Evolutionary conservation across 37 sponge, comb jelly and placozoan genomes (phyloP).

Genomic region (Crambe crambe): DNA sequence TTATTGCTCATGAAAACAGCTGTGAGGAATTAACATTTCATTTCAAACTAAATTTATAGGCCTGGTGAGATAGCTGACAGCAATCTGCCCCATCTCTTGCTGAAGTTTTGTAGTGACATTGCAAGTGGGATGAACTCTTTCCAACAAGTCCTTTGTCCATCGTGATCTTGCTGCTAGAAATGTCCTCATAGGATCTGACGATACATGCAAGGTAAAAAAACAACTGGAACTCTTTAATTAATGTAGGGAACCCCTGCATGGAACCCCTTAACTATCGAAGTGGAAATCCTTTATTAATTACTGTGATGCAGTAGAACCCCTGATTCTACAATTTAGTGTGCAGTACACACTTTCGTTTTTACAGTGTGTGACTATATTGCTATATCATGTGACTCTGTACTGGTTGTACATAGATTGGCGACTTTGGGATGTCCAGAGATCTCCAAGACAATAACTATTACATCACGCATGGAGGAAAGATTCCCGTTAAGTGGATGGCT

Average conservation of each 20-base stretch:
- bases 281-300: too few species aligned
- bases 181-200: constrained; percentile 7
- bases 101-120: constrained; percentile 54
- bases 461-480: constrained; percentile 52
- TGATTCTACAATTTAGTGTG: too few species aligned
- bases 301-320: too few species aligned
- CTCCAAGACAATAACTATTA: constrained; percentile 58
- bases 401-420: constrained; percentile 41
- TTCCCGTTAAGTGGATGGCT: constrained; percentile 64
- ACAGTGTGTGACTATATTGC: not conserved
- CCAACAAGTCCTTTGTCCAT: constrained; percentile 59
- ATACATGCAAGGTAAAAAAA: constrained; percentile 49
- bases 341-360: not conserved
- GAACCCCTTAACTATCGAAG: too few species aligned
- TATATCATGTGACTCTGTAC: not conserved
- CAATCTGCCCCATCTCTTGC: constrained; percentile 13
- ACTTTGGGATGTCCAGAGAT: constrained; percentile 63
- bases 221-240: too few species aligned
- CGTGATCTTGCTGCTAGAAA: constrained; percentile 64
- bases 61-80: constrained; percentile 3
- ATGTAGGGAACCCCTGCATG: too few species aligned
- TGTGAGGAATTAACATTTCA: too few species aligned
- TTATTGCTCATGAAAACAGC: too few species aligned
- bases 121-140: constrained; percentile 58
- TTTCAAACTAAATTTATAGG: constrained; percentile 9